Evolutionary conservation across 2,888 invertebrate species (phyloP).

Genomic region (Lapara coniferarum): DNA sequence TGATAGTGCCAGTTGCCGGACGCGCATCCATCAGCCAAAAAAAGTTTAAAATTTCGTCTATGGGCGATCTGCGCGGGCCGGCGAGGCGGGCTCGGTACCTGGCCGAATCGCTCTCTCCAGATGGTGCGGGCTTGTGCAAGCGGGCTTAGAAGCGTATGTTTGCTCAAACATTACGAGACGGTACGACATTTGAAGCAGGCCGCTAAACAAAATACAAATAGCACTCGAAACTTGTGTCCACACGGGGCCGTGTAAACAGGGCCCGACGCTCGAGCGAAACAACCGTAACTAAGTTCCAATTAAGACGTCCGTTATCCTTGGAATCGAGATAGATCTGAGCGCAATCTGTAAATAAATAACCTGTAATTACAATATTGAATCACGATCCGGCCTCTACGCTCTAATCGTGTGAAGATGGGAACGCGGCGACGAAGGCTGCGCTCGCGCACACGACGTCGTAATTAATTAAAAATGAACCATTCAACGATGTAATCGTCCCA

Average conservation of each 20-base stretch:
- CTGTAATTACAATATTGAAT: slow-evolving; percentile 79
- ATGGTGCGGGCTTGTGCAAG: slow-evolving; percentile 79
- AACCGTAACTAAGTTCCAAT: slow-evolving; percentile 75
- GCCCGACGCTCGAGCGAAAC: slow-evolving; percentile 69
- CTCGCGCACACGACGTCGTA: slow-evolving; percentile 43
- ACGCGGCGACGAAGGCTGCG: slow-evolving; percentile 59
- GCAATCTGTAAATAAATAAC: slow-evolving; percentile 74
- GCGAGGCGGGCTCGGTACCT: slow-evolving; percentile 51
- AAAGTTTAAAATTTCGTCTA: slow-evolving; percentile 67
- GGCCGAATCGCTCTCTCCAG: slow-evolving; percentile 75
- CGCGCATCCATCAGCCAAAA: slow-evolving; percentile 60
- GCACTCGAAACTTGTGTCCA: slow-evolving; percentile 70
- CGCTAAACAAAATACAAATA: slow-evolving; percentile 83
- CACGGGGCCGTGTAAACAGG: slow-evolving; percentile 63
- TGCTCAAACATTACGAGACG: slow-evolving; percentile 82
- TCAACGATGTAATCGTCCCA: slow-evolving; percentile 70
- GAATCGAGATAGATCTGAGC: slow-evolving; percentile 66
- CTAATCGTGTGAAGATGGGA: slow-evolving; percentile 64
- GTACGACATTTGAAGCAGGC: slow-evolving; percentile 80
- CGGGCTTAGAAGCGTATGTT: slow-evolving; percentile 71
- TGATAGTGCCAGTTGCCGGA: slow-evolving; percentile 68
- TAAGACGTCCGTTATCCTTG: slow-evolving; percentile 78
- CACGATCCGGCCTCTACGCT: slow-evolving; percentile 73
- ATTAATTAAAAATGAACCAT: slow-evolving; percentile 76
- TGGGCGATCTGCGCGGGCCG: slow-evolving; percentile 49